A percentile compares a stretch with the other conserved stretches of the same genome.
Conservation (phyloP, 2,888 invertebrate genomes). For the Electrophaes corylata region DNA sequence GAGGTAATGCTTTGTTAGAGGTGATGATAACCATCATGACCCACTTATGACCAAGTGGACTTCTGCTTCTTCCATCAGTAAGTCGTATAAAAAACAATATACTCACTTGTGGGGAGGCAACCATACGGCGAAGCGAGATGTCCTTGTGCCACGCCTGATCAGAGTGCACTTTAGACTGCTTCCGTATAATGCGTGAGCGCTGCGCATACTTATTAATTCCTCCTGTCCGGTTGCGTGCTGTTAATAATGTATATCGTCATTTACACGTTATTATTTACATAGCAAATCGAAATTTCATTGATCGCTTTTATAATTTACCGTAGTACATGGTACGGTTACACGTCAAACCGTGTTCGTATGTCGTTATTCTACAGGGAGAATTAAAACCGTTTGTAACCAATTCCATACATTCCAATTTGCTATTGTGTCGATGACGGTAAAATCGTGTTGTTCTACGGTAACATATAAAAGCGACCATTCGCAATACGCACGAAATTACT, state of each 20-base stretch:
- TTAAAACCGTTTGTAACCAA: not conserved
- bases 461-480: not conserved
- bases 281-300: not conserved
- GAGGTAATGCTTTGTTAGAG: no score
- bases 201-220: constrained; percentile 3
- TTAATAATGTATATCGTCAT: not conserved
- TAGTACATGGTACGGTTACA: not conserved
- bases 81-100: no score
- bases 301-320: not conserved
- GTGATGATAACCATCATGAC: no score
- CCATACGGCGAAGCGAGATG: constrained; percentile 4
- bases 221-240: constrained; percentile 4
- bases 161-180: not conserved
- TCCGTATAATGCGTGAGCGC: constrained; percentile 2
- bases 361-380: no score
- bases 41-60: no score
- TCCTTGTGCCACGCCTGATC: not conserved
- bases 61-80: no score
- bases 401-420: not conserved
- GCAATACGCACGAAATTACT: not conserved
- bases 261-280: not conserved
- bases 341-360: no score
- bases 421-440: not conserved
- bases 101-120: constrained; percentile 11
- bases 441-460: not conserved